Conservation (phyloP, 2,113 vertebrate species). For the Cephalopterus ornatus region DNA sequence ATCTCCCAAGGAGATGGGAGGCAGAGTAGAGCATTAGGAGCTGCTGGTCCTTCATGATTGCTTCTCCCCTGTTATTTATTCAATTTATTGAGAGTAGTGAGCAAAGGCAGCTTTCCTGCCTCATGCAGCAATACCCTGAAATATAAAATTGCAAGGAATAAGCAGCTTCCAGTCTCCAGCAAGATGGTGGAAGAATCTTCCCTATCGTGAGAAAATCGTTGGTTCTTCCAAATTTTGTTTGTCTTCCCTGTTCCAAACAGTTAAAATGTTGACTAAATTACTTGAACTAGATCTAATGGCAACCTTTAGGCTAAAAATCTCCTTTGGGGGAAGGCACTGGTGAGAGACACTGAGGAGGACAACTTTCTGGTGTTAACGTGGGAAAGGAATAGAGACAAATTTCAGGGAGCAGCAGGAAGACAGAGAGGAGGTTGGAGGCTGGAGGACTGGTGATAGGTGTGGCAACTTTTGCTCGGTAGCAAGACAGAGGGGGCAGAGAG, state of each 20-base stretch:
- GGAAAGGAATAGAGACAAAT: background rate
- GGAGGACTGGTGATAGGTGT: fast-evolving
- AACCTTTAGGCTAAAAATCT: background rate
- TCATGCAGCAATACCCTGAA: background rate
- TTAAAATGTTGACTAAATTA: background rate
- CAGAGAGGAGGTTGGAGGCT: background rate
- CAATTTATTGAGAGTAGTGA: background rate
- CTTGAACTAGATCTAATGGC: background rate
- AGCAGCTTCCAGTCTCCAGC: background rate
- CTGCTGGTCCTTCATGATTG: background rate
- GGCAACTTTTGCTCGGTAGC: background rate
- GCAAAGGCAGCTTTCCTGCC: background rate
- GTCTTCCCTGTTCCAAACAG: background rate
- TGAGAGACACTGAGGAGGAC: background rate
- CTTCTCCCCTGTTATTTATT: background rate
- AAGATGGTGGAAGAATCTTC: background rate
- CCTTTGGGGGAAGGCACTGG: background rate
- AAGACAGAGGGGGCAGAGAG: background rate
- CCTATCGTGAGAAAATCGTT: background rate
- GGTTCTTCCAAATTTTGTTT: background rate
- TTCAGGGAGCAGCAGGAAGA: background rate
- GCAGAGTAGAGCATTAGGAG: background rate
- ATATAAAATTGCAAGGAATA: background rate
- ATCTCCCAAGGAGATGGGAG: background rate
- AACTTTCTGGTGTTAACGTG: no score